A percentile compares a stretch with the other conserved stretches of the same genome.
Conservation (phyloP, 2,888 invertebrate genomes). For the Buathra laborator region DNA sequence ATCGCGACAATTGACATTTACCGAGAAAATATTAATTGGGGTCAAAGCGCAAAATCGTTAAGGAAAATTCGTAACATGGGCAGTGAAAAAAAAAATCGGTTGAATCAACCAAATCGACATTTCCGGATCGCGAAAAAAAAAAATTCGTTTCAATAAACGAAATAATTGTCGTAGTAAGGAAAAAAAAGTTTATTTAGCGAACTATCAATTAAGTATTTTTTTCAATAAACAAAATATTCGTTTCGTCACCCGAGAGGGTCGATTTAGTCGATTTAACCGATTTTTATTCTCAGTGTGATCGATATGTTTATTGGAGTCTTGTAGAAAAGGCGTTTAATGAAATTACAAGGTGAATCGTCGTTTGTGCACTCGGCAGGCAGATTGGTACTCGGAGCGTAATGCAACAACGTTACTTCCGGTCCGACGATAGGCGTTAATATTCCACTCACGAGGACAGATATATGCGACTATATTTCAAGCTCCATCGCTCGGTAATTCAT, state of each 20-base stretch:
- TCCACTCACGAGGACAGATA: constrained; percentile 25
- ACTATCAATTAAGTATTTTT: too few species aligned
- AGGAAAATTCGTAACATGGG: constrained; percentile 1
- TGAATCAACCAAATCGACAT: too few species aligned
- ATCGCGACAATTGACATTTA: constrained; percentile 45
- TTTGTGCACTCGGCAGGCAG: constrained; percentile 26
- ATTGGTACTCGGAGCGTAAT: constrained; percentile 18
- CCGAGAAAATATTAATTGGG: constrained; percentile 54
- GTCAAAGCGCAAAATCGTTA: constrained; percentile 32
- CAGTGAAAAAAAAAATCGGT: too few species aligned
- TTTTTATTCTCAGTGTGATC: background rate
- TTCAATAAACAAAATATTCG: too few species aligned
- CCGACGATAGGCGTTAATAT: constrained; percentile 48
- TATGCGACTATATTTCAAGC: background rate
- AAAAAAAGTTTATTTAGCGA: too few species aligned
- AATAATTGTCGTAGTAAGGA: too few species aligned
- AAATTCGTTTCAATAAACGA: too few species aligned
- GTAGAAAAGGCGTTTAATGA: constrained; percentile 29
- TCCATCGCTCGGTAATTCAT: constrained; percentile 40
- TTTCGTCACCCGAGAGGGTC: too few species aligned
- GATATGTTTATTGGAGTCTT: constrained; percentile 34
- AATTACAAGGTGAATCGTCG: constrained; percentile 41
- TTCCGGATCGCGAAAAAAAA: too few species aligned
- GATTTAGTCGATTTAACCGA: too few species aligned
- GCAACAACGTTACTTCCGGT: constrained; percentile 62